phyloP scores from a whole-genome alignment of 2,888 invertebrate genomes.

The Nemurella pictetii region DNA sequence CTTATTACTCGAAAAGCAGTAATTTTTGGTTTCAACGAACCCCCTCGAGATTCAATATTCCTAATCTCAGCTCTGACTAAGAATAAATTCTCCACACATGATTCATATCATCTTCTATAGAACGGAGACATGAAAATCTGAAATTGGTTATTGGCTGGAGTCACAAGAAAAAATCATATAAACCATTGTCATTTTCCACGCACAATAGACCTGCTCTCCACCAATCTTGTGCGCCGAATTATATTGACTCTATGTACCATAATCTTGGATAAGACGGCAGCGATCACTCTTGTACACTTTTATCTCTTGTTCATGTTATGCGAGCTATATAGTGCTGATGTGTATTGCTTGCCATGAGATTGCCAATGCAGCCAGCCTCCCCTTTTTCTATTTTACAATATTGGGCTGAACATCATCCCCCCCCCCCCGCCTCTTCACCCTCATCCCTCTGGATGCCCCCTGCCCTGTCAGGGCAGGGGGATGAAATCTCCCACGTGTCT shows the following conservation, averaged over 20 bases:
- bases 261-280: not conserved
- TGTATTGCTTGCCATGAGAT: not conserved
- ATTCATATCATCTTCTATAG: too few relatives aligned
- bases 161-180: not conserved
- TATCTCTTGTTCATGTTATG: not conserved
- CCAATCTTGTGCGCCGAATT: too few relatives aligned
- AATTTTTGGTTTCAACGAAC: too few relatives aligned
- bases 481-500: slow-evolving; percentile 22
- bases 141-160: not conserved
- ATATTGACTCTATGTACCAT: not conserved
- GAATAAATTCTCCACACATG: too few relatives aligned
- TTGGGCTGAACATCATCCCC: slow-evolving; percentile 33
- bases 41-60: too few relatives aligned
- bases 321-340: not conserved
- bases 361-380: slow-evolving; percentile 20
- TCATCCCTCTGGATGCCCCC: slow-evolving; percentile 10
- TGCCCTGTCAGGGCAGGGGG: not conserved
- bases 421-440: slow-evolving; percentile 6
- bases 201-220: not conserved
- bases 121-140: not conserved
- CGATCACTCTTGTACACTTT: not conserved
- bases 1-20: too few relatives aligned
- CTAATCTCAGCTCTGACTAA: too few relatives aligned
- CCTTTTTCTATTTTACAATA: slow-evolving; percentile 38
- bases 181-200: not conserved